These are phyloP conservation scores for Heliconius hortense DNA, from an alignment of 2,888 invertebrate genomes.

Conservation along the genomic window DNA sequence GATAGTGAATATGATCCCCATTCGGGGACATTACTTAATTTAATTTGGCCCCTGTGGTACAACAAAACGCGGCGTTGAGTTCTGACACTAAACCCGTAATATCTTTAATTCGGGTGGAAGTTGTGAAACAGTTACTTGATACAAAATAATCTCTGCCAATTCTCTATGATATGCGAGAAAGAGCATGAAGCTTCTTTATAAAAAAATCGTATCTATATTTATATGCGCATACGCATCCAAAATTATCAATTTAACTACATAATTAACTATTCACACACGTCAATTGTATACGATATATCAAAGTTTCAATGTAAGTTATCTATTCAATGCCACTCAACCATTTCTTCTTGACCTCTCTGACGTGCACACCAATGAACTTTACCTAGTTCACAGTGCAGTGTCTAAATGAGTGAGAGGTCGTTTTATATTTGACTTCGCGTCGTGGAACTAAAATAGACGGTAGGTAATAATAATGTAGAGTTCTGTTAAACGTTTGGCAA, in stretches of 20 bases:
- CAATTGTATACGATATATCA: conserved; percentile 11
- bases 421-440: conserved; percentile 57
- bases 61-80: too few species aligned
- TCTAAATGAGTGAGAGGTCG: conserved; percentile 44
- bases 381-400: conserved; percentile 44
- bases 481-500: conserved; percentile 40
- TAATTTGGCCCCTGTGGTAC: too few species aligned
- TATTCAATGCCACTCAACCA: conserved; percentile 64
- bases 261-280: conserved; percentile 2
- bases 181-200: too few species aligned
- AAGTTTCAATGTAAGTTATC: conserved; percentile 49
- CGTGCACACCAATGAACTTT: conserved; percentile 40
- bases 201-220: too few species aligned
- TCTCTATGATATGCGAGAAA: too few species aligned
- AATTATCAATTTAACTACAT: neutral
- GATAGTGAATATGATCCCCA: too few species aligned
- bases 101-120: too few species aligned
- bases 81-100: too few species aligned
- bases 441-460: conserved; percentile 55
- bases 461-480: conserved; percentile 64
- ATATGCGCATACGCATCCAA: conserved; percentile 6
- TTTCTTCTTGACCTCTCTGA: conserved; percentile 51
- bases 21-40: too few species aligned
- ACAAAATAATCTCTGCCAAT: too few species aligned
- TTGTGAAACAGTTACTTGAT: too few species aligned